Evolutionary conservation across 2,888 invertebrate species (phyloP), one percentile per base, ranked within the genome.

Genomic region (Protophormia terraenovae): DNA sequence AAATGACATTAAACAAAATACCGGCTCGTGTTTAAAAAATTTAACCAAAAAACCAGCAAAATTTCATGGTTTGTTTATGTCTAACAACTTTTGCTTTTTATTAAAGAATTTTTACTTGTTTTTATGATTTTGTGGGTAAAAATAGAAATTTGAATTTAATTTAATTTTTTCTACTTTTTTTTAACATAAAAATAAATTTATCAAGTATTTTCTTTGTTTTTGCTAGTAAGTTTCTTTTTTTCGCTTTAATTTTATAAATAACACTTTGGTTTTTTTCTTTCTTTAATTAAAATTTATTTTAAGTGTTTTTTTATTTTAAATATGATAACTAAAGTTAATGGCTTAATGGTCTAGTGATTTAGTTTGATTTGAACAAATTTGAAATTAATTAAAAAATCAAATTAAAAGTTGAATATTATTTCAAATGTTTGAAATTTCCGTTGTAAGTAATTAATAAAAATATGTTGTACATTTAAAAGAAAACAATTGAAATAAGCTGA

Each of bases 301-400:
- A 58, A 58, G n/a, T 50, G 14, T 55, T 29, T 41, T 55, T 5
- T 41, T 38, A 24, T 58, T 53, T 41, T 7, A n/a, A n/a, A n/a
- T n/a, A n/a, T n/a, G n/a, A n/a, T n/a, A n/a, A n/a, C n/a, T n/a
- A n/a, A n/a, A n/a, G n/a, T n/a, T n/a, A n/a, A n/a, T n/a, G n/a
- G 2, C 35, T 72, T 72, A 80, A 80, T 80, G 78, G 79, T 80
- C 79, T 80, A 80, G 64, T 80, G 72, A 53, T 80, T 80, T 72
- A 45, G 53, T 72, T 72, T 72, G 79, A 64, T 66, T 73, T 66
- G 12, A 35, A 73, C 41, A 45, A 62, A 69, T 69, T 69, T 50
- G 1, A 78, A 78, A 78, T 78, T 69, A 69, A 78, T 60, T 78
- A 58, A 67, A 14, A 35, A 58, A 58, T 45, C 32, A 58, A 69